Evolutionary conservation across 2,888 invertebrate genomes (phyloP).

Genomic region (Eupeodes luniger): DNA sequence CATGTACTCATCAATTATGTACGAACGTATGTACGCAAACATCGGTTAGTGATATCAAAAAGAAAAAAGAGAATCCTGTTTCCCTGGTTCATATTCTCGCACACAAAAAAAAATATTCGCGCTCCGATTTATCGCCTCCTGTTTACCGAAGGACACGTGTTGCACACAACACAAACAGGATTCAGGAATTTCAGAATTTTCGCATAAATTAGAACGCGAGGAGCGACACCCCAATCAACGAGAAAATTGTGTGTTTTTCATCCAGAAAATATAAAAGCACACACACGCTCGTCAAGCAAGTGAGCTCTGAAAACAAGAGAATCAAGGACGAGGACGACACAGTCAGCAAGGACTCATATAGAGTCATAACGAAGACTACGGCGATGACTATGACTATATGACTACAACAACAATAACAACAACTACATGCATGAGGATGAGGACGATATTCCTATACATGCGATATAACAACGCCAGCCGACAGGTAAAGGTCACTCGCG

Average conservation of each 20-base stretch:
- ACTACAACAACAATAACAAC: constrained; percentile 22
- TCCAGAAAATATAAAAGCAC: constrained; percentile 47
- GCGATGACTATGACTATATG: constrained; percentile 3
- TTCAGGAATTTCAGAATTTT: constrained; percentile 68
- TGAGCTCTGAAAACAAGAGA: constrained; percentile 1
- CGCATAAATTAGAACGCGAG: constrained; percentile 72
- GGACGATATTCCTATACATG: background rate
- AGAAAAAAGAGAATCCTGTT: constrained; percentile 53
- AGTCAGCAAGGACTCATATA: background rate
- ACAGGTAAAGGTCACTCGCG: constrained; percentile 73
- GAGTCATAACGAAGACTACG: constrained; percentile 8
- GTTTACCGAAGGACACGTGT: constrained; percentile 69
- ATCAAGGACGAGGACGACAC: constrained; percentile 21
- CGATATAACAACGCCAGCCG: constrained; percentile 5
- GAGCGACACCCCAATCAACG: constrained; percentile 56
- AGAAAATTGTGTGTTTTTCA: constrained; percentile 56
- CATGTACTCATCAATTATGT: constrained; percentile 60
- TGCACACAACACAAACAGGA: constrained; percentile 54
- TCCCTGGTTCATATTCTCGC: constrained; percentile 2
- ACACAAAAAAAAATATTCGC: constrained; percentile 64
- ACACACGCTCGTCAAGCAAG: constrained; percentile 24
- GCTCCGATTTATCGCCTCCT: constrained; percentile 72
- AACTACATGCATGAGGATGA: constrained; percentile 18
- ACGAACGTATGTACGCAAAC: constrained; percentile 46
- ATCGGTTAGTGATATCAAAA: constrained; percentile 10